Evolutionary conservation across 2,888 invertebrate genomes (phyloP).

Genomic region (Philereme transversata): DNA sequence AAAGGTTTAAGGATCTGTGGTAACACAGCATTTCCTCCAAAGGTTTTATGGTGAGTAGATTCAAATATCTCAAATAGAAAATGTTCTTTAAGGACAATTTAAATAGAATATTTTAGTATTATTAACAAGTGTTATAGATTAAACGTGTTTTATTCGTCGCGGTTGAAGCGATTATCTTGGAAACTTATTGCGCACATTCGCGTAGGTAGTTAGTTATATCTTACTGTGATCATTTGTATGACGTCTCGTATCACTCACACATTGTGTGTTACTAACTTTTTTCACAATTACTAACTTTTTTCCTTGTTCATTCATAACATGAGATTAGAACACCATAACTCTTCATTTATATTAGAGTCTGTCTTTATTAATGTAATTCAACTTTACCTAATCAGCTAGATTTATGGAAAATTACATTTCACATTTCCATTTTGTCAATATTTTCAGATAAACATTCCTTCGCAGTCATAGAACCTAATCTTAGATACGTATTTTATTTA

Average conservation of each 20-base stretch:
- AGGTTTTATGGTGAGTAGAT: slow-evolving; percentile 45
- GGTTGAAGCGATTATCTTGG: slow-evolving; percentile 51
- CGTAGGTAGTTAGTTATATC: slow-evolving; percentile 79
- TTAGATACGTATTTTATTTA: slow-evolving; percentile 18
- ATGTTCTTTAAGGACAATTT: slow-evolving; percentile 38
- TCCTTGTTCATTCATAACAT: slow-evolving; percentile 10
- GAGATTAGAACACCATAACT: slow-evolving; percentile 5
- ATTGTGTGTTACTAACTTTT: too few species aligned
- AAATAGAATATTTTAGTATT: slow-evolving; percentile 32
- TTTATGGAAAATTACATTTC: slow-evolving; percentile 12
- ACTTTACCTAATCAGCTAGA: slow-evolving; percentile 14
- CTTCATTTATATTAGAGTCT: slow-evolving; percentile 8
- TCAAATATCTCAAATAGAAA: slow-evolving; percentile 32
- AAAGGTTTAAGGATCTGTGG: slow-evolving; percentile 23
- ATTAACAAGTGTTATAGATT: slow-evolving; percentile 38
- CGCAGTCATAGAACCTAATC: slow-evolving; percentile 7
- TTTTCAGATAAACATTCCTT: slow-evolving; percentile 27
- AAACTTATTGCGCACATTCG: slow-evolving; percentile 79
- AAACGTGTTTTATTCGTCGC: slow-evolving; percentile 37
- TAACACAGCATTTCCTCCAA: slow-evolving; percentile 31
- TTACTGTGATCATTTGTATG: slow-evolving; percentile 74
- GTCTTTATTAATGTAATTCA: slow-evolving; percentile 14
- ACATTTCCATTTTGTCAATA: slow-evolving; percentile 30
- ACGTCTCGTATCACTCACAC: slow-evolving; percentile 24
- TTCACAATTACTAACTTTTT: slow-evolving; percentile 6